Conservation (phyloP, 1,140 invertebrate species). For the Holotrichia oblita region DNA sequence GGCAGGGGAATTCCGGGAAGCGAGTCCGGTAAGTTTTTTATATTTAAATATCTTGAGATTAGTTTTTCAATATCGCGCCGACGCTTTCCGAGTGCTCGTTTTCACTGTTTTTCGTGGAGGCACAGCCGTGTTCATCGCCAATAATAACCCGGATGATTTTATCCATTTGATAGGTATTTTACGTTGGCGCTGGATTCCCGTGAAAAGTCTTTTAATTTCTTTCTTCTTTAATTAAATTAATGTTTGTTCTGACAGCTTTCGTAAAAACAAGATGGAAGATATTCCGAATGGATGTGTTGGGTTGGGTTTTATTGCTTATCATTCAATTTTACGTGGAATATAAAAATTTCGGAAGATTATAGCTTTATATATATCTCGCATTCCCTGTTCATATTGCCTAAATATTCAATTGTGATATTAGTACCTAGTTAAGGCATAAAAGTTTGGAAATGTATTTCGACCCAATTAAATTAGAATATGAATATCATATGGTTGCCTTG, state of each 20-base stretch:
- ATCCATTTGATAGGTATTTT: no score
- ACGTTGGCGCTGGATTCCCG: not conserved
- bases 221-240: conserved; percentile 6
- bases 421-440: no score
- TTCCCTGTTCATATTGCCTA: no score
- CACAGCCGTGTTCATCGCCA: not conserved
- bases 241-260: not conserved
- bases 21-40: conserved; percentile 60
- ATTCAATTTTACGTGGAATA: conserved; percentile 1
- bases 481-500: no score
- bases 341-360: not conserved
- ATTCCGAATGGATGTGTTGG: not conserved
- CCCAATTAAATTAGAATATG: no score
- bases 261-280: not conserved
- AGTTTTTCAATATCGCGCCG: not conserved
- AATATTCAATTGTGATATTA: no score
- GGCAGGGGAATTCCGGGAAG: conserved; percentile 57
- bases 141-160: no score
- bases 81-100: not conserved
- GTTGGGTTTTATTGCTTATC: not conserved
- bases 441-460: no score
- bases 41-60: conserved; percentile 19
- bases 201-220: not conserved
- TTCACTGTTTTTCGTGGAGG: not conserved
- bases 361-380: not conserved